Base-by-base conservation (phyloP, 1,140 invertebrate genomes). In the Drosophila miranda region DNA sequence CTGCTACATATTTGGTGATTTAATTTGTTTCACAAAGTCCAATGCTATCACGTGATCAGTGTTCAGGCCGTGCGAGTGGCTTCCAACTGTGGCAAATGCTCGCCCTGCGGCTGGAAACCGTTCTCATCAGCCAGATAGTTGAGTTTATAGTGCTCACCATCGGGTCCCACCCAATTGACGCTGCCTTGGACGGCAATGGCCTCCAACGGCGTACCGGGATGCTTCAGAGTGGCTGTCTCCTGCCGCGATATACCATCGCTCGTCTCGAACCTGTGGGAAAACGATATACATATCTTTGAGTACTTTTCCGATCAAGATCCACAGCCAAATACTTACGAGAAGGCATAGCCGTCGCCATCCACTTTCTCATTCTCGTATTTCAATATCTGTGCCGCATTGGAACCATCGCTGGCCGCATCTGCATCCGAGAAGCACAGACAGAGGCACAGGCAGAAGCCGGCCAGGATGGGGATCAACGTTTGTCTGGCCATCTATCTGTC, bases 61-160 rank as follows among this genome's bases (percentile, higher is more conserved):
- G 66, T 57, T 38, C 62, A 59, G 41, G 48, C 3, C 94, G 93
- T 52, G 93, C 93, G 92, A 95, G 95, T 13, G 94, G 95, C 61
- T 95, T 94, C 88, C 95, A 94, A 83, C 14, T 70, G 78, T 8
- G 86, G 86, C 14, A 95, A 79, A 84, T 94, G 94, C 19, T 91
- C 93, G 23, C 93, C 94, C 58, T 91, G 69, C 4, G 95, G 93
- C 59, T 94, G 94, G 92, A 95, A 96, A 4, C 95, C 95, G 64
- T 95, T 94, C 87, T 95, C 95, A 80, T 95, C 95, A 23, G 95
- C 95, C 38, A 93, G 86, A 91, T 94, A 96, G 42, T 92, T 94
- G 13, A 95, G 91, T 3, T 92, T 92, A 63, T 94, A 93, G 5
- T 92, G 92, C 11, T 92, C 92, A 6, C 95, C 95, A 81, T 96